A percentile compares a stretch with the other conserved stretches of the same genome.
These are phyloP conservation scores for Meloidogyne chitwoodi DNA, from an alignment of 1,140 invertebrate genomes.

Conservation along the genomic window DNA sequence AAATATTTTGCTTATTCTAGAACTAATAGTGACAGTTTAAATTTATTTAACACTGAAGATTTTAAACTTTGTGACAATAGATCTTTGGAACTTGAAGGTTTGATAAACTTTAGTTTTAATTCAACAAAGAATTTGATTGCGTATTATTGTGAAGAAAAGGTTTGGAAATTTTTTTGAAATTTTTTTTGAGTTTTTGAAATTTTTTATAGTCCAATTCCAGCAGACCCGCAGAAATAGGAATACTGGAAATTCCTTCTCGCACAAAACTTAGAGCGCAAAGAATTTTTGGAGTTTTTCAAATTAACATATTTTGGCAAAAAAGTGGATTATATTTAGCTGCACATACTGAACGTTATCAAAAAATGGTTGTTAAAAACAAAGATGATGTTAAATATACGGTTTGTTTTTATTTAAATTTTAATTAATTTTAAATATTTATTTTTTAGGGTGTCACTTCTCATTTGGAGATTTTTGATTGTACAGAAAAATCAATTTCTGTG, in stretches of 20 bases:
- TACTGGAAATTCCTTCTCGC: constrained; percentile 66
- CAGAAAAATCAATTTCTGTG: constrained; percentile 92
- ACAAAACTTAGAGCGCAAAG: constrained; percentile 91
- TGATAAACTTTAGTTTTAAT: constrained; percentile 89
- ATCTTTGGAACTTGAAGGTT: constrained; percentile 44
- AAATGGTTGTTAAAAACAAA: constrained; percentile 83
- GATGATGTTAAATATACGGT: constrained; percentile 79
- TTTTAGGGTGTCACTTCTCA: constrained; percentile 90
- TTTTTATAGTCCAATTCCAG: constrained; percentile 33
- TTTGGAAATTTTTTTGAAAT: constrained; percentile 61
- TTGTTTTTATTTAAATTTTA: background rate
- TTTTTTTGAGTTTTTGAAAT: background rate
- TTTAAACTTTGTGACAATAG: constrained; percentile 46
- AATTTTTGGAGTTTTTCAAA: constrained; percentile 93
- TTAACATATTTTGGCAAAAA: constrained; percentile 98
- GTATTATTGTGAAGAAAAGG: constrained; percentile 94
- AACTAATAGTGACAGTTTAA: constrained; percentile 69
- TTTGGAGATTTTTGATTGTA: constrained; percentile 89
- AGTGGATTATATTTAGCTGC: constrained; percentile 93
- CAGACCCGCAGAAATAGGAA: constrained; percentile 54
- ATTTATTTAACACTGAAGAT: constrained; percentile 74
- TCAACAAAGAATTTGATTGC: constrained; percentile 91
- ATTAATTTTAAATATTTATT: constrained; percentile 17
- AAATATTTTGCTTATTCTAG: constrained; percentile 74
- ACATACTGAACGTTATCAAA: constrained; percentile 93